Evolutionary conservation across 2,113 vertebrate genomes (phyloP).

Genomic region (Haplotaxodon microlepis): DNA sequence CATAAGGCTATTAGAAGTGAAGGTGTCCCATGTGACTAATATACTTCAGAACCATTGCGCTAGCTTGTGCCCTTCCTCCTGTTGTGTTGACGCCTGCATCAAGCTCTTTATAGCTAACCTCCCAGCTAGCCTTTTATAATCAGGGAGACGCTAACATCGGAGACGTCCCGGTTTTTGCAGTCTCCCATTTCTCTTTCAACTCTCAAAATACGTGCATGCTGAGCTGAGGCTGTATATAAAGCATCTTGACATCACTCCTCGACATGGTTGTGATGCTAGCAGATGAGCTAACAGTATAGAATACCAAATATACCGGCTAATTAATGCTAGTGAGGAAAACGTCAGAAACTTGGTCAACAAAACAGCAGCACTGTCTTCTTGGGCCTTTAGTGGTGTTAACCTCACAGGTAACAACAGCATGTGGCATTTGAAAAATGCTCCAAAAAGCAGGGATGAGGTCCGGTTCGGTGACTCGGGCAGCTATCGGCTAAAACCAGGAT

Average conservation of each 20-base stretch:
- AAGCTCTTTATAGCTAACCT: not conserved
- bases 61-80: not conserved
- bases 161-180: not conserved
- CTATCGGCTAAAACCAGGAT: not conserved
- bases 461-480: rapidly evolving
- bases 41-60: not conserved
- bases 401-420: not conserved
- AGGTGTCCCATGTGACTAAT: not conserved
- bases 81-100: not conserved
- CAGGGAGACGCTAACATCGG: not conserved
- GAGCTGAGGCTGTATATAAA: not conserved
- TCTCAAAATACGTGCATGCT: not conserved
- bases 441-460: not conserved
- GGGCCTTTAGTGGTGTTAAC: not conserved
- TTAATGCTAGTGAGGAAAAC: not conserved
- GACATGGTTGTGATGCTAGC: not conserved
- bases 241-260: not conserved
- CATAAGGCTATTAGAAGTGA: not conserved
- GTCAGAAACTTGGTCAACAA: not conserved
- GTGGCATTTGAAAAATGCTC: not conserved
- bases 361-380: not conserved
- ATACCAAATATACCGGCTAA: not conserved
- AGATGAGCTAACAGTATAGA: not conserved
- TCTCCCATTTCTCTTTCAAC: not conserved
- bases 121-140: not conserved